Base-by-base conservation (phyloP, 2,797 vertebrate genomes). In the Enteromius thamalakanensis region DNA sequence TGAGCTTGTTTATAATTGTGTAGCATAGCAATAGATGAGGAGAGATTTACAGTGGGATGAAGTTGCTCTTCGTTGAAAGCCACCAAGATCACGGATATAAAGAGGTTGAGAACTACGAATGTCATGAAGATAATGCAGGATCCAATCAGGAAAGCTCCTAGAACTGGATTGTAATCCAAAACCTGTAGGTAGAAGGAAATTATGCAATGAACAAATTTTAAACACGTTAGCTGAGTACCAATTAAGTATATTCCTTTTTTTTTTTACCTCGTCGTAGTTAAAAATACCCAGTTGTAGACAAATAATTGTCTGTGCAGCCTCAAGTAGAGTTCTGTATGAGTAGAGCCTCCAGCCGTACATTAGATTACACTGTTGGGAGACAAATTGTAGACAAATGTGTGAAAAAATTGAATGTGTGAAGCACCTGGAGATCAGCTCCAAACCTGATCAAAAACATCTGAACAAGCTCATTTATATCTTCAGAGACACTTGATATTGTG, bases 81-180 rank as follows among this genome's bases (percentile, higher is more conserved):
- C 90, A 98, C 97, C 85, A 99, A 92, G 88, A 99, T 98, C 86
- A 98, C 97, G 0, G 97, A 99, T 91, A 99, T 97, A 86, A 99
- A 99, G 58, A 99, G 95, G 91, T 99, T 99, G 87, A 99, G 90
- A 62, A 99, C 97, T 87, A 99, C 97, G 89, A 99, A 99, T 0
- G 97, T 98, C 97, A 99, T 97, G 87, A 99, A 98, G 88, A 98
- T 90, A 2, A 99, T 98, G 91, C 97, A 98, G 86, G 98, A 98
- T 79, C 97, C 97, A 51, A 99, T 96, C 85, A 99, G 92, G 89
- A 98, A 96, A 40, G 96, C 97, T 55, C 97, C 96, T 6, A 99
- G 93, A 58, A 99, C 79, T 8, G 97, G 97, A 88, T 96, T 98
- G 83, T 96, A 96, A 91, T 97, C 95, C 91, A 99, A 90, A 89